Percentiles rank a stretch among this genome's conserved stretches.
These are phyloP conservation scores for Linnaemya tessellans DNA, from an alignment of 2,888 invertebrate genomes.

Conservation along the genomic window DNA sequence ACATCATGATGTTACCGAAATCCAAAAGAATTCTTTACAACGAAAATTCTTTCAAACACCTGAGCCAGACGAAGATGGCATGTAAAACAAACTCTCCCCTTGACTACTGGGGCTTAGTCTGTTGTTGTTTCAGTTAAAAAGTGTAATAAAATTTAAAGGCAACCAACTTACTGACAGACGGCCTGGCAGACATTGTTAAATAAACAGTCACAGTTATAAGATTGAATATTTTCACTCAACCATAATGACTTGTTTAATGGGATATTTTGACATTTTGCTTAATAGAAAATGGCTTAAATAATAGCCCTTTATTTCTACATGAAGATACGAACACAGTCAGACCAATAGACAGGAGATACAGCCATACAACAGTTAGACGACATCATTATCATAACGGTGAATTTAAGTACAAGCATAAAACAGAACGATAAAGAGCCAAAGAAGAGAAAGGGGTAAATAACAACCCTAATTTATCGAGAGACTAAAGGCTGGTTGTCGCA, in stretches of 20 bases:
- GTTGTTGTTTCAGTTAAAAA: background rate
- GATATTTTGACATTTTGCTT: constrained; percentile 75
- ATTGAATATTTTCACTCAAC: constrained; percentile 72
- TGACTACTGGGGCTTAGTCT: constrained; percentile 16
- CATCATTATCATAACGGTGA: constrained; percentile 65
- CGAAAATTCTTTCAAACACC: constrained; percentile 58
- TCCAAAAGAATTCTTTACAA: constrained; percentile 64
- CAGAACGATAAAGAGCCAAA: background rate
- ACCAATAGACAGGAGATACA: background rate
- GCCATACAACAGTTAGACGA: constrained; percentile 54
- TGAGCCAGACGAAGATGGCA: constrained; percentile 38
- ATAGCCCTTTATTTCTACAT: constrained; percentile 68
- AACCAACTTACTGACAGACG: background rate
- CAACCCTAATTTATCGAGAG: constrained; percentile 48
- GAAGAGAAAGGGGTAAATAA: constrained; percentile 21
- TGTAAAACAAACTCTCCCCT: constrained; percentile 27
- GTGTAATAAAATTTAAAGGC: constrained; percentile 36
- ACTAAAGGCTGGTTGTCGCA: no score
- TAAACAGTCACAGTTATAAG: constrained; percentile 44
- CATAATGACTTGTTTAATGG: constrained; percentile 76
- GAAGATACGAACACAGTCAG: constrained; percentile 36
- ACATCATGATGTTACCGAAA: constrained; percentile 67
- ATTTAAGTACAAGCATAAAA: constrained; percentile 39
- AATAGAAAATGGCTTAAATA: constrained; percentile 76
- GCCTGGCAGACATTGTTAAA: background rate